A percentile compares a stretch with the other conserved stretches of the same genome.
These are phyloP conservation scores for Petrolisthes cinctipes DNA, from an alignment of 2,888 invertebrate genomes.

Conservation along the genomic window DNA sequence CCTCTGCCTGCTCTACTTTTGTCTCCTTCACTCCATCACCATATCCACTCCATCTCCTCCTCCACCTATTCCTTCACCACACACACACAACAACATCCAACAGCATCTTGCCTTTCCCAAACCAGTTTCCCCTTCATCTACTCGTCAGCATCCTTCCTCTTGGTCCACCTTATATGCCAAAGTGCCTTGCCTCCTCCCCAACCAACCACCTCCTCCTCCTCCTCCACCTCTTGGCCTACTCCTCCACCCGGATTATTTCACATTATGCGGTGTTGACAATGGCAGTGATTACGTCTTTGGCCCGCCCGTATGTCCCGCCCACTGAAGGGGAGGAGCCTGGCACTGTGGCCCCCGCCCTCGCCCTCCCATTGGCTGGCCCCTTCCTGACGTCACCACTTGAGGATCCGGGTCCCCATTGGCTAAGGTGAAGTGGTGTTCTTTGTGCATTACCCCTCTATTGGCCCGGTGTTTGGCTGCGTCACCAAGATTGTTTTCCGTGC, in stretches of 20 bases:
- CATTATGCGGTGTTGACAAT: slow-evolving; percentile 59
- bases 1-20: neutral
- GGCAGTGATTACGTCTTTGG: slow-evolving; percentile 52
- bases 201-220: neutral
- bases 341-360: slow-evolving; percentile 33
- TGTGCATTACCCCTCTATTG: slow-evolving; percentile 4
- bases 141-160: neutral
- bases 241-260: slow-evolving; percentile 32
- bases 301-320: slow-evolving; percentile 46
- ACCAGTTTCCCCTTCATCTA: neutral
- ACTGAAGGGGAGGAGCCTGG: slow-evolving; percentile 27
- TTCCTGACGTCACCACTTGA: slow-evolving; percentile 36
- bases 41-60: neutral
- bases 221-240: slow-evolving; percentile 29
- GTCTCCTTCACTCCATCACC: neutral
- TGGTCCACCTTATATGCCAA: neutral
- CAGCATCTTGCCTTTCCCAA: neutral
- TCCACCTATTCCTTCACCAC: slow-evolving; percentile 11
- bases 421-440: slow-evolving; percentile 26
- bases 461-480: slow-evolving; percentile 29
- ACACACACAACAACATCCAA: neutral
- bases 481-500: slow-evolving; percentile 57
- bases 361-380: slow-evolving; percentile 20
- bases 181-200: slow-evolving; percentile 3
- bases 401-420: slow-evolving; percentile 29